Percentiles rank a stretch among this genome's conserved stretches.
phyloP scores from a whole-genome alignment of 1,140 invertebrate species.

The Akabosia matsudoensis region DNA sequence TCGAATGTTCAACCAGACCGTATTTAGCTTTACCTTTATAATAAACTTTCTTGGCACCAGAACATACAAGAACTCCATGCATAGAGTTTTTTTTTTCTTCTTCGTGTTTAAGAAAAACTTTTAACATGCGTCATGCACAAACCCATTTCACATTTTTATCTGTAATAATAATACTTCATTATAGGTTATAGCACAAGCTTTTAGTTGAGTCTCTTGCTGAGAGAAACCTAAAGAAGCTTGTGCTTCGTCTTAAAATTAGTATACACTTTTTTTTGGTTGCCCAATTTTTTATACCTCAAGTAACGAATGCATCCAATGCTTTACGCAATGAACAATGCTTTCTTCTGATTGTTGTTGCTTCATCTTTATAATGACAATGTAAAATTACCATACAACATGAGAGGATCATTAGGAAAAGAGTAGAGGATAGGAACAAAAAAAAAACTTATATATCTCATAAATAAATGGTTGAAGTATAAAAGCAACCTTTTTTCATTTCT shows the following conservation, averaged over 20 bases:
- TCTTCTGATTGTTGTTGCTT: background rate
- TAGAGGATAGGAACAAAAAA: too few relatives aligned
- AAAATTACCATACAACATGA: constrained; percentile 12
- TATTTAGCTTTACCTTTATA: too few relatives aligned
- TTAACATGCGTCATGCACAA: background rate
- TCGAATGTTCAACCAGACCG: too few relatives aligned
- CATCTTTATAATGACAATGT: constrained; percentile 20
- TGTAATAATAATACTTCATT: constrained; percentile 20
- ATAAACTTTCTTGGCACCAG: too few relatives aligned
- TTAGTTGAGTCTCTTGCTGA: constrained; percentile 20
- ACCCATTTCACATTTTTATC: constrained; percentile 9
- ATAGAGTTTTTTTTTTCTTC: too few relatives aligned
- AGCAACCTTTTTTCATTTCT: too few relatives aligned
- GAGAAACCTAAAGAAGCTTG: background rate
- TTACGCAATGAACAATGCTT: background rate
- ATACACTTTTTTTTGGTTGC: too few relatives aligned
- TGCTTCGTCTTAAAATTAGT: too few relatives aligned
- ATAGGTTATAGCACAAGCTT: constrained; percentile 16
- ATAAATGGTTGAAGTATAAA: background rate
- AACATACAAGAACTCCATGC: too few relatives aligned
- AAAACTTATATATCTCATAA: constrained; percentile 13
- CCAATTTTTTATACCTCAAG: too few relatives aligned
- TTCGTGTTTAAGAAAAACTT: too few relatives aligned
- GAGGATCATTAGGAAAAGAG: constrained; percentile 23
- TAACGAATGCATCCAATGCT: too few relatives aligned